Base-by-base conservation (phyloP, 2,797 vertebrate species). In the Lacerta viridis region DNA sequence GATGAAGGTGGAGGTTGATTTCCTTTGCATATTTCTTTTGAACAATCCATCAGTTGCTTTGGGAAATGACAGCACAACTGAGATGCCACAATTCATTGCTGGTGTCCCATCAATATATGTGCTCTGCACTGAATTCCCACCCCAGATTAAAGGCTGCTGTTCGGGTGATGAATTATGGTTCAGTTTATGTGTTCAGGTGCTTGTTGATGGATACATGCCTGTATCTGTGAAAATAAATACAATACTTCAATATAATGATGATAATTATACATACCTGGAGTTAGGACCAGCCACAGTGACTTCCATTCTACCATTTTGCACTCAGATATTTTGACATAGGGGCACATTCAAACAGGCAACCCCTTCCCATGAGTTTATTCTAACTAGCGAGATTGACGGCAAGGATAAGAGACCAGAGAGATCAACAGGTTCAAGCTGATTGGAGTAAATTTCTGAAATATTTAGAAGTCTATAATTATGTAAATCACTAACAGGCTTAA, bases 91-190 rank as follows among this genome's bases (percentile, higher is more conserved):
- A 41, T 39, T 71, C 41, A 43, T 79, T 80, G 41, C 50, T 80
- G 43, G 71, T n/a, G 80, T 68, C 8, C 43, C 33, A 55, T 69
- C 69, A 20, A 69, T 69, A 79, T 86, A 33, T 79, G 64, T 86
- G 43, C 36, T 55, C 7, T 80, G 64, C 68, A 39, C n/a, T 71
- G 80, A 71, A 71, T 64, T 55, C 68, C n/a, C 46, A 27, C 43
- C 23, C 25, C 39, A 71, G 27, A 86, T 79, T 79, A 86, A 79
- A 36, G 20, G 3, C 59, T 43, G 55, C 55, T 77, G 29, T 68
- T 78, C 3, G 13, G 46, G 55, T 79, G 85, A 69, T 79, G 23
- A 39, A 78, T 76, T 64, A 81, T 39, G 61, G 79, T 18, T 81
- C 59, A 39, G 27, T 39, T 17, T 43, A 25, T 29, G 7, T 5